Conservation (phyloP, 1,140 invertebrate species). For the Bathynomus jamesi region DNA sequence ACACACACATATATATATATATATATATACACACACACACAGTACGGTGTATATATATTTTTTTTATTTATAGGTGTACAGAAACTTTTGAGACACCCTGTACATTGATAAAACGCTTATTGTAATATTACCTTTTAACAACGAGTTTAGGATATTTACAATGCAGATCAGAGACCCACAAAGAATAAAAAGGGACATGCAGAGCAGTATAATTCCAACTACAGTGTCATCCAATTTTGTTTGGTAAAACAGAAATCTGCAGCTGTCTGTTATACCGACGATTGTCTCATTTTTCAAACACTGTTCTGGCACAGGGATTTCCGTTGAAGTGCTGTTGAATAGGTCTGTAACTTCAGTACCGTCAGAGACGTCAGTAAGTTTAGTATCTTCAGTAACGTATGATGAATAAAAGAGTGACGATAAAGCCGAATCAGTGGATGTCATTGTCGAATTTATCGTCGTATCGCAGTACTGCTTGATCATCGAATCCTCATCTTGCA, state of each 20-base stretch:
- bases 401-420: no score
- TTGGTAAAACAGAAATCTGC: slow-evolving; percentile 27
- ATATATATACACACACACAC: background rate
- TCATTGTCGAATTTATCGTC: background rate
- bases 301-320: background rate
- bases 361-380: no score
- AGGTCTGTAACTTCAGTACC: no score
- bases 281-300: background rate
- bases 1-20: no score
- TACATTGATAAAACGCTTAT: no score
- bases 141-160: slow-evolving; percentile 52
- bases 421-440: no score
- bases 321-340: background rate
- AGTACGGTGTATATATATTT: background rate
- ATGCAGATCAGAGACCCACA: slow-evolving; percentile 51
- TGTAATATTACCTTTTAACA: slow-evolving; percentile 40
- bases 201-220: slow-evolving; percentile 48
- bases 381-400: background rate
- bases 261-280: slow-evolving; percentile 9
- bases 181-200: slow-evolving; percentile 48
- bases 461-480: slow-evolving; percentile 34
- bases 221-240: slow-evolving; percentile 19
- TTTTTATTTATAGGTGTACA: background rate
- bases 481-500: slow-evolving; percentile 38
- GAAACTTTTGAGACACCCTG: no score